Evolutionary conservation across 1,140 invertebrate genomes (phyloP).

Genomic region (Samia ricini): DNA sequence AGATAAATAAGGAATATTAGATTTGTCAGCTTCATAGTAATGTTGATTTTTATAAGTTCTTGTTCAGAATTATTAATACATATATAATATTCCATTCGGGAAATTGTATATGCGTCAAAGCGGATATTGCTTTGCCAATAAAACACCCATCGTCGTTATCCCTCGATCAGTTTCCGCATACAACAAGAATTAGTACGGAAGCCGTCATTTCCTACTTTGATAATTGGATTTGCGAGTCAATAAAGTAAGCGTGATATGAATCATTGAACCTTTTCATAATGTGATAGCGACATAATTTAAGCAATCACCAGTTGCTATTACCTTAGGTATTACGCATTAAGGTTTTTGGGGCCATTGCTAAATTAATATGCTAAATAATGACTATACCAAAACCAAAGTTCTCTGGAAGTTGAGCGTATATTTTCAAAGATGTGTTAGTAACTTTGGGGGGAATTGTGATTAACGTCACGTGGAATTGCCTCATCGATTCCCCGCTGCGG

Average conservation of each 20-base stretch:
- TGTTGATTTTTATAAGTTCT: too few relatives aligned
- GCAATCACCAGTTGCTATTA: not conserved
- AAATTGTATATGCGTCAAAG: too few relatives aligned
- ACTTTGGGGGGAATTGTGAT: conserved; percentile 52
- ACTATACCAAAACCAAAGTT: not conserved
- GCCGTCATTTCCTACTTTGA: conserved; percentile 44
- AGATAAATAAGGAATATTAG: too few relatives aligned
- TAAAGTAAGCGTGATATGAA: conserved; percentile 36
- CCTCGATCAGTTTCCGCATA: conserved; percentile 39
- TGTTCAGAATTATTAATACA: too few relatives aligned
- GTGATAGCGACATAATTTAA: not conserved
- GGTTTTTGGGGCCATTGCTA: too few relatives aligned
- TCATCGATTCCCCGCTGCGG: conserved; percentile 39
- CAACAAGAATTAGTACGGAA: conserved; percentile 55
- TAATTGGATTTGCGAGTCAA: conserved; percentile 44
- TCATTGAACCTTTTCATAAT: conserved; percentile 31
- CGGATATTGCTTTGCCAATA: conserved; percentile 6
- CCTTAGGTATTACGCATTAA: too few relatives aligned
- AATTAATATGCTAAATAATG: not conserved
- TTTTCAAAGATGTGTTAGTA: not conserved
- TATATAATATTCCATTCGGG: too few relatives aligned
- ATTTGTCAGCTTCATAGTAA: too few relatives aligned
- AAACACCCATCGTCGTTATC: conserved; percentile 21
- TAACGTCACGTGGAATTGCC: conserved; percentile 42
- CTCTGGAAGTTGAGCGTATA: not conserved